Evolutionary conservation across 2,797 vertebrate genomes (phyloP), one percentile per base, ranked within the genome.

Genomic region (Spinus pinus): DNA sequence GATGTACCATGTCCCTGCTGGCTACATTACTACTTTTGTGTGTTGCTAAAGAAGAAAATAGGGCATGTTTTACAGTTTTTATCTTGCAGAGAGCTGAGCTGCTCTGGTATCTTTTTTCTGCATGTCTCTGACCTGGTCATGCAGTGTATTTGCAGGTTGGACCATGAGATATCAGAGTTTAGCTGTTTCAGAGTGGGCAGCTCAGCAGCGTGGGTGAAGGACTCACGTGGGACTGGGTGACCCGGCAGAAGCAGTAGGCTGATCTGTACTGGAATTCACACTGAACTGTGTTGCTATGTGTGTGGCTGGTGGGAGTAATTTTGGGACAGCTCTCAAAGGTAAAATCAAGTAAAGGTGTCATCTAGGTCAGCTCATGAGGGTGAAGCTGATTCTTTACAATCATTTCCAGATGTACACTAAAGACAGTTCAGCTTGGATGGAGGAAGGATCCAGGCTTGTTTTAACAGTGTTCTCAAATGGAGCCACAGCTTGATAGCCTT

Each of bases 361-460:
- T 84, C 73, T 94, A 87, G 62, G 50, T 88, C 81, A 56, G 42
- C 70, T 89, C 4, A 2, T 60, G 33, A 86, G 33, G 64, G 53
- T 95, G 73, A 92, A 74, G 67, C 67, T 94, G 49, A 81, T 92
- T 81, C 70, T 94, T 95, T 74, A 39, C 42, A 77, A n/a, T 80
- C 31, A 12, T 79, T 88, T 86, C 85, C 85, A 94, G 85, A 79
- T 85, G 60, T 70, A 84, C 1, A 1, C 66, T 91, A 60, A 70
- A 82, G 56, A 56, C 46, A 64, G 28, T 78, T 96, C n/a, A 30
- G 0, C 42, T 88, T 73, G 66, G 35, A 53, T 77, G 42, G 49
- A 90, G 50, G 44, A 86, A 50, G 46, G 64, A 78, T 88, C 49
- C 17, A 49, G n/a, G 11, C 44, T 77, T 61, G 13, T 74, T 92